These are phyloP conservation scores for Drosophila varians DNA, from an alignment of 1,140 invertebrate species.

Conservation along the genomic window DNA sequence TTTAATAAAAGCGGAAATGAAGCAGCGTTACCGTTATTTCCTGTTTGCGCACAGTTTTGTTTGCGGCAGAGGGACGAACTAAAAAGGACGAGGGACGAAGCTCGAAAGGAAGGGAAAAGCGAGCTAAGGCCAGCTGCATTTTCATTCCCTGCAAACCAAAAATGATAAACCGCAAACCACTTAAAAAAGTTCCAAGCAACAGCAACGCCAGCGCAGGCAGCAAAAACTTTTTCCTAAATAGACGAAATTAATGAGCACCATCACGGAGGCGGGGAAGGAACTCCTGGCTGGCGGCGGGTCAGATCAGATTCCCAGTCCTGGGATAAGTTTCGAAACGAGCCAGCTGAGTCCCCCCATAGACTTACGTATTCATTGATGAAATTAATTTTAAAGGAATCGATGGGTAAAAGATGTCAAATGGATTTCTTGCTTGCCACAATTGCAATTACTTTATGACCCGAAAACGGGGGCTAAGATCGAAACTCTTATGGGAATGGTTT, in stretches of 20 bases:
- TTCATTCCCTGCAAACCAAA: conserved; percentile 43
- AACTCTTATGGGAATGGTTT: conserved; percentile 14
- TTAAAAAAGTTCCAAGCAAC: conserved; percentile 68
- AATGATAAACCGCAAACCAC: conserved; percentile 75
- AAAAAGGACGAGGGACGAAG: not conserved
- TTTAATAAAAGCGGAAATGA: conserved; percentile 82
- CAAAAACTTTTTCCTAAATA: conserved; percentile 67
- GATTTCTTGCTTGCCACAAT: not conserved
- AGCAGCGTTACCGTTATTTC: conserved; percentile 81
- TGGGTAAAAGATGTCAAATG: not conserved
- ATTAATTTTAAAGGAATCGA: conserved; percentile 1
- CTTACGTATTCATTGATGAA: conserved; percentile 19
- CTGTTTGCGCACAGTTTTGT: conserved; percentile 76
- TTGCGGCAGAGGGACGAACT: conserved; percentile 34
- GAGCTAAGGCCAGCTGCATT: conserved; percentile 55
- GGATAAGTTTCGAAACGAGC: not conserved
- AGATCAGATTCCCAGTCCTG: conserved; percentile 8
- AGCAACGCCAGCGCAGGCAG: conserved; percentile 18
- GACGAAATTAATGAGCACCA: conserved; percentile 74
- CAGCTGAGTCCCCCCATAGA: not conserved
- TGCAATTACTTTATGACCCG: not conserved
- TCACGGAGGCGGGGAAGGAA: conserved; percentile 2
- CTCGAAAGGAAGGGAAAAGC: not conserved
- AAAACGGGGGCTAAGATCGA: conserved; percentile 5
- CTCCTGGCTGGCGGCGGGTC: conserved; percentile 11